phyloP scores from a whole-genome alignment of 2,888 invertebrate genomes.

The Lampropteryx suffumata region DNA sequence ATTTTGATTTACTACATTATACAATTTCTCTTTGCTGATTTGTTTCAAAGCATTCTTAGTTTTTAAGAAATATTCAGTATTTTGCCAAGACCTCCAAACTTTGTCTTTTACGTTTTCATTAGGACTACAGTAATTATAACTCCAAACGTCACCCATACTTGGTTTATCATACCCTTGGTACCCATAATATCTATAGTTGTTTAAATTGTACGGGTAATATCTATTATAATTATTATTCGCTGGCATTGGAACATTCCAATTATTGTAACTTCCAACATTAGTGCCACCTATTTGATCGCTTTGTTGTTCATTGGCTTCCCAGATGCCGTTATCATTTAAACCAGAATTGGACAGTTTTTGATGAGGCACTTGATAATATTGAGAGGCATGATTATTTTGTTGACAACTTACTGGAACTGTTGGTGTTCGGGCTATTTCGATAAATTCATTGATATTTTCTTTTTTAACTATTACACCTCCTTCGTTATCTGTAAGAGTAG shows the following conservation, averaged over 20 bases:
- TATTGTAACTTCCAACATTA: constrained; percentile 8
- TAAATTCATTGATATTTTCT: constrained; percentile 20
- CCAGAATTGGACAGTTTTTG: neutral
- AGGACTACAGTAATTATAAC: no score
- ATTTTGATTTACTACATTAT: constrained; percentile 1
- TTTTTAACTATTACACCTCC: constrained; percentile 14
- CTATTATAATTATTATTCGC: neutral
- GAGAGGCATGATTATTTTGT: neutral
- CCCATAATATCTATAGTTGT: neutral
- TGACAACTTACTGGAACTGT: neutral
- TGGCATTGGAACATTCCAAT: constrained; percentile 10
- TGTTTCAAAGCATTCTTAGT: neutral
- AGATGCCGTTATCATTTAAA: neutral
- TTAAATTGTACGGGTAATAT: neutral
- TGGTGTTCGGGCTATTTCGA: constrained; percentile 9
- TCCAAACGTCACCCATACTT: neutral
- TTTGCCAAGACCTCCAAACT: constrained; percentile 36
- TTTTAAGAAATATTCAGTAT: constrained; percentile 10
- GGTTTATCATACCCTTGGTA: neutral
- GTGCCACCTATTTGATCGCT: constrained; percentile 2
- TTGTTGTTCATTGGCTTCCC: neutral
- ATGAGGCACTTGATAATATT: neutral
- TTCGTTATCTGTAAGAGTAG: constrained; percentile 8
- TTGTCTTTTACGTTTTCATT: constrained; percentile 6
- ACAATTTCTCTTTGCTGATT: neutral